Base-by-base conservation (phyloP, 2,888 invertebrate species). In the Apotomis capreana region DNA sequence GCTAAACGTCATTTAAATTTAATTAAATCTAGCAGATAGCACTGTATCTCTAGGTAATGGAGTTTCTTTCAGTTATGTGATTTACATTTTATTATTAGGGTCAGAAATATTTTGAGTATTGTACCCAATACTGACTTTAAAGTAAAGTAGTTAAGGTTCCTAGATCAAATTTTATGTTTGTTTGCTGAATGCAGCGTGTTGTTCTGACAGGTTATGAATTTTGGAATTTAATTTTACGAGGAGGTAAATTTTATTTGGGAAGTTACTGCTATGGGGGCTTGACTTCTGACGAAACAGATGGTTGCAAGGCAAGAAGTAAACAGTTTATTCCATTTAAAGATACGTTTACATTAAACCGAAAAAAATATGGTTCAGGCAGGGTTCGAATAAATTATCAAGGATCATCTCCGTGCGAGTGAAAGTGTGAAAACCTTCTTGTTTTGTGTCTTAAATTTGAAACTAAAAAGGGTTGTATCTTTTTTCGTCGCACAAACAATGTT, bases 1-100 rank as follows among this genome's bases (percentile, higher is more conserved):
- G 78, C 83, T 84, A 81, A 82, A 87, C 85, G 83, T 82, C 84
- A 81, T 80, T 84, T 67, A 55, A 61, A 67, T 61, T 70, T 55
- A 67, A 70, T 70, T 70, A 70, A 67, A 70, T 55, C 70, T 61
- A 54, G 6, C 55, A 40, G 46, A 13, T 40, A 63, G 36, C 13
- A n/a, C 61, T 40, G 40, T 6, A 40, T 51, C 63, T 10, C 13
- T 15, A 10, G 58, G 59, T 60, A n/a, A 8, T 51, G 49, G 36
- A 51, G 15, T 58, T 63, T 36, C 55, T 59, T 54, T 61, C n/a
- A 36, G 44, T 15, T 26, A 54, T n/a, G 36, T 44, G 2, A 44
- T 15, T 60, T 44, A 6, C 13, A 60, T 15, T 63, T 54, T 55
- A 54, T 12, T 10, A 44, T 9, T 9, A 9, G 49, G 49, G 6